Evolutionary conservation across 2,888 invertebrate genomes (phyloP), one percentile per base, ranked within the genome.

Genomic region (Platynereis dumerilii): DNA sequence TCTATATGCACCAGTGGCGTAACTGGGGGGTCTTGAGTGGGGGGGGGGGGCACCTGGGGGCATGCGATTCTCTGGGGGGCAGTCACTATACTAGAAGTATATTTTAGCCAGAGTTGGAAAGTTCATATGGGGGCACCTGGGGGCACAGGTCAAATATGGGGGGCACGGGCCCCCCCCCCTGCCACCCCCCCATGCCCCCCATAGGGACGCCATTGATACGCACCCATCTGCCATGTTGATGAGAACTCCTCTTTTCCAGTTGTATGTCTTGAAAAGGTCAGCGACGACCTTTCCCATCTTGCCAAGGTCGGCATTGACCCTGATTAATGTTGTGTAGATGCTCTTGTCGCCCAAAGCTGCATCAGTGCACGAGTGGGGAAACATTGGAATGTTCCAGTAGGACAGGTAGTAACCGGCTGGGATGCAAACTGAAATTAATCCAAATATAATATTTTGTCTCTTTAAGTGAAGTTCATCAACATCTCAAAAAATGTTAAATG

Each of bases 381-480:
- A 76, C 61, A 76, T 71, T 1, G 78, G 78, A 0, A 78, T 48
- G 63, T 78, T 77, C 77, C 76, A 78, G 62, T 71, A 74, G 12
- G 76, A 67, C 7, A 60, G 17, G 56, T 60, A 60, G 65, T 60
- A 60, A 3, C 59, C 59, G 1, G 60, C 45, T n/a, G 59, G 65
- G 12, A 60, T 55, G 24, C 59, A 59, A 28, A 60, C 65, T 65
- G 54, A 3, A 48, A 53, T 2, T n/a, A n/a, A n/a, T n/a, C n/a
- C n/a, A n/a, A n/a, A n/a, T 15, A 15, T 12, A 42, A 2, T 42
- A 24, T 52, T 15, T 42, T 15, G 12, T 42, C 12, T 42, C 44
- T 12, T 12, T 15, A 17, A 12, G 17, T 12, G 44, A 42, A 15
- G 44, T 17, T 17, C 12, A 17, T 17, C 17, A 42, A 12, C 17